A percentile compares a stretch with the other conserved stretches of the same genome.
These are phyloP conservation scores for Calliopsis andreniformis DNA, from an alignment of 1,140 invertebrate genomes.

Conservation along the genomic window DNA sequence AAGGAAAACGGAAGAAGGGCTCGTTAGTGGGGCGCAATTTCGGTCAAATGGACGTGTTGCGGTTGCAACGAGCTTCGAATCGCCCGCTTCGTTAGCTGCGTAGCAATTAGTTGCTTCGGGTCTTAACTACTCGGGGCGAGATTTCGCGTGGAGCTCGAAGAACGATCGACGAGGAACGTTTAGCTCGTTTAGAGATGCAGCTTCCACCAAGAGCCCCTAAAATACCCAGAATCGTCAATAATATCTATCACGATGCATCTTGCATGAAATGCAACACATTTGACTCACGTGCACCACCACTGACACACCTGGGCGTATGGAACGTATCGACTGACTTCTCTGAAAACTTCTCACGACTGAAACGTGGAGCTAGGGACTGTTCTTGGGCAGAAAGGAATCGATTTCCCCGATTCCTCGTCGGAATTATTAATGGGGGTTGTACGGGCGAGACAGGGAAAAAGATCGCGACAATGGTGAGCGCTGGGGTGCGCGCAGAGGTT, in stretches of 20 bases:
- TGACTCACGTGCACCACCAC: too few relatives aligned
- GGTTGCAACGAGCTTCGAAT: not conserved
- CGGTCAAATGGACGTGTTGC: not conserved
- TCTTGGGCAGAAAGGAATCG: not conserved
- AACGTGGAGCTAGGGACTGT: too few relatives aligned
- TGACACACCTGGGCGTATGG: too few relatives aligned
- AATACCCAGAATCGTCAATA: too few relatives aligned
- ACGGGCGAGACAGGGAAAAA: not conserved
- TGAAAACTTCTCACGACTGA: too few relatives aligned
- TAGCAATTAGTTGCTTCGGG: constrained; percentile 19
- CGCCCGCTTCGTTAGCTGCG: constrained; percentile 23
- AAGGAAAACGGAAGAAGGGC: not conserved
- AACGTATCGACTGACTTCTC: too few relatives aligned
- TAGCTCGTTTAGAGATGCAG: too few relatives aligned
- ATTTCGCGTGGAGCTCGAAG: not conserved
- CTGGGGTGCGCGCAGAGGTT: not conserved
- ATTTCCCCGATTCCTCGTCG: not conserved
- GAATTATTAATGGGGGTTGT: constrained; percentile 12
- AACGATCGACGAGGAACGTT: not conserved
- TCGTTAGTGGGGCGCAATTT: constrained; percentile 20
- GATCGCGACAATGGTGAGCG: not conserved
- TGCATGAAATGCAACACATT: too few relatives aligned
- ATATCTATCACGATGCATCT: too few relatives aligned
- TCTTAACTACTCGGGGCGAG: constrained; percentile 15
- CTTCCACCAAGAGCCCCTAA: too few relatives aligned